Percentiles rank a stretch among this genome's conserved stretches.
Evolutionary conservation across 1,140 invertebrate species (phyloP).

Genomic region (Magallana angulata): DNA sequence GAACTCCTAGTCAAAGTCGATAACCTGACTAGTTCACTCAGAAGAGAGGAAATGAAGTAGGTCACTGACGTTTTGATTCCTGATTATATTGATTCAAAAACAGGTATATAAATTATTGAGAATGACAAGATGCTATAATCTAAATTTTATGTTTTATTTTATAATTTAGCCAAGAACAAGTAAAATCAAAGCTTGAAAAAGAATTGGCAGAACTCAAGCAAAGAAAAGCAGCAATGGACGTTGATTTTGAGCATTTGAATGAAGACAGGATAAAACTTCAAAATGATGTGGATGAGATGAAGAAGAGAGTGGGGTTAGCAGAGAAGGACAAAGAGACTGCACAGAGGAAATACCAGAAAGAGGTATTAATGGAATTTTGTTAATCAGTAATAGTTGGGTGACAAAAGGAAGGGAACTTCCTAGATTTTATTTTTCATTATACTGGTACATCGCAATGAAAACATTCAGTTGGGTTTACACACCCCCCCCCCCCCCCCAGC

Average conservation of each 20-base stretch:
- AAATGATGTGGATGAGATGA: conserved; percentile 73
- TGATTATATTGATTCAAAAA: too few relatives aligned
- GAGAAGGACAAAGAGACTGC: conserved; percentile 75
- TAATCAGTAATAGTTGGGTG: too few relatives aligned
- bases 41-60: conserved; percentile 72
- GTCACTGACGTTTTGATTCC: too few relatives aligned
- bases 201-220: conserved; percentile 70
- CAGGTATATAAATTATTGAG: background rate
- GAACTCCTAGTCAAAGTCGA: conserved; percentile 72
- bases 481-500: too few relatives aligned
- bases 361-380: conserved; percentile 60
- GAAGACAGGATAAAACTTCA: conserved; percentile 70
- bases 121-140: background rate
- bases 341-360: conserved; percentile 73
- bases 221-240: conserved; percentile 66
- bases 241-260: conserved; percentile 72
- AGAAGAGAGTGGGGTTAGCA: conserved; percentile 66
- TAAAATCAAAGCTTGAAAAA: conserved; percentile 64
- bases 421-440: too few relatives aligned
- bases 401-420: too few relatives aligned
- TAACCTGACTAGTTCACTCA: conserved; percentile 65
- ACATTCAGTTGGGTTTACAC: too few relatives aligned
- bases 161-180: conserved; percentile 64
- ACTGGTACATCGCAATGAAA: too few relatives aligned
- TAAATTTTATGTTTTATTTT: background rate